Evolutionary conservation across 1,140 invertebrate genomes (phyloP).

Genomic region (Liolophura sinensis): DNA sequence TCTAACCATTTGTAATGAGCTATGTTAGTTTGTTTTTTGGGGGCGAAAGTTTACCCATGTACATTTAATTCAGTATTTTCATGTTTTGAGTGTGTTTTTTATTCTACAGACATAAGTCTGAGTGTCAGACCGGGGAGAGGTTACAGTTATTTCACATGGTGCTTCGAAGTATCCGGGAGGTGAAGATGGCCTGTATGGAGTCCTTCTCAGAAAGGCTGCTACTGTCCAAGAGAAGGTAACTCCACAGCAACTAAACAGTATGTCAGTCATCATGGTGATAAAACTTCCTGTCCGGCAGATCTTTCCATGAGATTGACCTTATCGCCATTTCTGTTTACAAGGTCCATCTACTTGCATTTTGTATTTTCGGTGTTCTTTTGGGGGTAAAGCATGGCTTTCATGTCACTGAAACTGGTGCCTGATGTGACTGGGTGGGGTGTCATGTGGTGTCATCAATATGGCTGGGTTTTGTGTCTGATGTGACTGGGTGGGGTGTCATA

Average conservation of each 20-base stretch:
- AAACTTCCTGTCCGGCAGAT: too few species aligned
- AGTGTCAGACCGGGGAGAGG: constrained; percentile 14
- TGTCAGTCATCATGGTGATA: background rate
- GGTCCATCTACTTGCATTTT: too few species aligned
- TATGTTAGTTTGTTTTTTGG: background rate
- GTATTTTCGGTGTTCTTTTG: too few species aligned
- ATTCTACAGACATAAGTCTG: constrained; percentile 21
- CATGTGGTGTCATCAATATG: too few species aligned
- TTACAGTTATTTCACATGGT: constrained; percentile 23
- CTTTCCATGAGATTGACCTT: background rate
- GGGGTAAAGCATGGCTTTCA: too few species aligned
- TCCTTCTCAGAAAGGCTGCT: constrained; percentile 22
- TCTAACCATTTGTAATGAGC: background rate
- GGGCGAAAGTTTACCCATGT: background rate
- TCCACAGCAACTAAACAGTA: background rate
- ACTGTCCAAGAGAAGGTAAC: constrained; percentile 20
- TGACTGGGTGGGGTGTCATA: too few species aligned
- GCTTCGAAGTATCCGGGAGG: constrained; percentile 23
- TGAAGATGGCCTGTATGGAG: constrained; percentile 26
- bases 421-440: too few species aligned
- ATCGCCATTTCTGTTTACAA: too few species aligned
- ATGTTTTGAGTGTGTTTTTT: background rate
- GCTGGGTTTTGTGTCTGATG: too few species aligned
- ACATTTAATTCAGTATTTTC: background rate
- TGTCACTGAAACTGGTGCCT: too few species aligned